Evolutionary conservation across 2,797 vertebrate genomes (phyloP).

Genomic region (Coluber constrictor): DNA sequence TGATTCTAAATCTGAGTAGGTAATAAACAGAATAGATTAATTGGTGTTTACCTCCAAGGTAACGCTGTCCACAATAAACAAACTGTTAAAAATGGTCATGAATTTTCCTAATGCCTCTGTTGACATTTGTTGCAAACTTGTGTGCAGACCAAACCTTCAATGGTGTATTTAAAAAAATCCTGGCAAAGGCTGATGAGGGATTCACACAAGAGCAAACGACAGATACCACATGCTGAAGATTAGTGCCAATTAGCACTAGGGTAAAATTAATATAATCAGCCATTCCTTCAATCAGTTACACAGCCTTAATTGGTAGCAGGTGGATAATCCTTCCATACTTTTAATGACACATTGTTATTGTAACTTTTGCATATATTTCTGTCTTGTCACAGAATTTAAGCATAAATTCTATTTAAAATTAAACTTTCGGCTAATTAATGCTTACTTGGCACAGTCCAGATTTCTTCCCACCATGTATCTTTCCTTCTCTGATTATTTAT

Average conservation of each 20-base stretch:
- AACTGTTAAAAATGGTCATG: constrained; percentile 45
- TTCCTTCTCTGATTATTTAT: constrained; percentile 32
- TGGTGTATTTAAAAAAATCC: constrained; percentile 71
- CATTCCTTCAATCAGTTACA: constrained; percentile 55
- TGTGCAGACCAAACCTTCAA: constrained; percentile 61
- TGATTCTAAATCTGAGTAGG: not conserved
- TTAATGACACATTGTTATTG: constrained; percentile 42
- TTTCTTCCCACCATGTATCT: constrained; percentile 41
- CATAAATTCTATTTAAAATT: constrained; percentile 47
- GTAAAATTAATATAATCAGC: constrained; percentile 67
- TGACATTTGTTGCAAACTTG: constrained; percentile 70
- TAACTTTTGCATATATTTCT: constrained; percentile 48
- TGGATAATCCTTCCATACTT: constrained; percentile 50
- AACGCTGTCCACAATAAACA: constrained; percentile 60
- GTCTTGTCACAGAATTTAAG: constrained; percentile 45
- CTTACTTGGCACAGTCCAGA: constrained; percentile 37
- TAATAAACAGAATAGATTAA: constrained; percentile 52
- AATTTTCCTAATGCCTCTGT: constrained; percentile 68
- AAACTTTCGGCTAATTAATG: constrained; percentile 55
- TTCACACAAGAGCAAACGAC: constrained; percentile 61
- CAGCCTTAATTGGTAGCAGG: constrained; percentile 58
- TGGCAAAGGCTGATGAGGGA: constrained; percentile 59
- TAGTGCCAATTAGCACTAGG: constrained; percentile 65
- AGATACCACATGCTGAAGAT: constrained; percentile 64
- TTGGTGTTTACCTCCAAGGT: constrained; percentile 44